Percentiles rank a stretch among this genome's conserved stretches.
Evolutionary conservation across 2,113 vertebrate genomes (phyloP).

Genomic region (Scomber scombrus): DNA sequence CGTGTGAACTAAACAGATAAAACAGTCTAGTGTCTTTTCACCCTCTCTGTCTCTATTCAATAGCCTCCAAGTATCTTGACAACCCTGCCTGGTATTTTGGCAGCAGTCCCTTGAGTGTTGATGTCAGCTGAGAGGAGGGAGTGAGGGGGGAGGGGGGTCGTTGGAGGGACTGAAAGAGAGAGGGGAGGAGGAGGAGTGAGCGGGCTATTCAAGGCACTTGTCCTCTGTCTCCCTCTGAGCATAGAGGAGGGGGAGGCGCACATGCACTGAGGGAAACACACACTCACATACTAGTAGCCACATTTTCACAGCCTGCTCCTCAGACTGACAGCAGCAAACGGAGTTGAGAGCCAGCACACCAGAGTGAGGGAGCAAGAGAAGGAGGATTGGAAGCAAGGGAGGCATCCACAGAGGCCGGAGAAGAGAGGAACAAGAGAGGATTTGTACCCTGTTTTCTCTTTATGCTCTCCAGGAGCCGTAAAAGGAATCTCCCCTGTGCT

Average conservation of each 20-base stretch:
- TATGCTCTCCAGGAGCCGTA: slow-evolving; percentile 32
- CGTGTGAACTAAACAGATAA: slow-evolving; percentile 64
- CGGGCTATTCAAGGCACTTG: slow-evolving; percentile 87
- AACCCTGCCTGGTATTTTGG: slow-evolving; percentile 86
- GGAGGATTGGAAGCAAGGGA: slow-evolving; percentile 51
- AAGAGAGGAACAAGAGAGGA: slow-evolving; percentile 40
- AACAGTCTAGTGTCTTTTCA: slow-evolving; percentile 61
- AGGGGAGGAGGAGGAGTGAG: slow-evolving; percentile 75
- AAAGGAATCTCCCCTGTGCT: slow-evolving; percentile 44
- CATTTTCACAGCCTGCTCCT: slow-evolving; percentile 78
- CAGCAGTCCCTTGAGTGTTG: slow-evolving; percentile 85
- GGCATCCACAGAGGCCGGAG: slow-evolving; percentile 21
- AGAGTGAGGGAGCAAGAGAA: slow-evolving; percentile 33
- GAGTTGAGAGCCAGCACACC: slow-evolving; percentile 63
- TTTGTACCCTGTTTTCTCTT: slow-evolving; percentile 35
- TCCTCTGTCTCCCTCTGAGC: slow-evolving; percentile 84
- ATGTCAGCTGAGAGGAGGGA: slow-evolving; percentile 84
- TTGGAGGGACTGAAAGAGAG: slow-evolving; percentile 36
- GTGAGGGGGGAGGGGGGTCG: slow-evolving; percentile 12
- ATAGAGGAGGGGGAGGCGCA: slow-evolving; percentile 71
- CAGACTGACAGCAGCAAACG: slow-evolving; percentile 85
- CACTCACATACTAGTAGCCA: slow-evolving; percentile 58
- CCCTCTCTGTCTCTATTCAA: slow-evolving; percentile 71
- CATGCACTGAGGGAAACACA: slow-evolving; percentile 70
- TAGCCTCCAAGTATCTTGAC: slow-evolving; percentile 82